A percentile compares a stretch with the other conserved stretches of the same genome.
These are phyloP conservation scores for Drosophila pachea DNA, from an alignment of 1,140 invertebrate species.

Conservation along the genomic window DNA sequence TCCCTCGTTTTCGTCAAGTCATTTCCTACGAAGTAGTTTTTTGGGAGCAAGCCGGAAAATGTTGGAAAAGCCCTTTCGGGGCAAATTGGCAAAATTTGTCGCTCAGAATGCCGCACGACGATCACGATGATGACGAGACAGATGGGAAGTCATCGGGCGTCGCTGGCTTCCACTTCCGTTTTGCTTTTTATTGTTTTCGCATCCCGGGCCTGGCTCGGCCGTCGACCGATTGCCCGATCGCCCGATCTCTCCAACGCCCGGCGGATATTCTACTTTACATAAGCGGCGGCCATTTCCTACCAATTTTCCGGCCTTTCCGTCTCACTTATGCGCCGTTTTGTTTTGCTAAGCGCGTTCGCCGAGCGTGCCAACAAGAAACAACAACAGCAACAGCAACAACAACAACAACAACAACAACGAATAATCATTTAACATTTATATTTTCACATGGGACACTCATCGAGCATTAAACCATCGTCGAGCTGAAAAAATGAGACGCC, in stretches of 20 bases:
- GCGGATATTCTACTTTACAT: conserved; percentile 76
- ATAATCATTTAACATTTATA: no score
- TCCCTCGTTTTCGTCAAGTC: conserved; percentile 53
- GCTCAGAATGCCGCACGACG: conserved; percentile 27
- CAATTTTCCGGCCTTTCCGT: conserved; percentile 56
- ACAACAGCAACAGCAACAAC: not conserved
- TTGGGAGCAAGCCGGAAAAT: conserved; percentile 46
- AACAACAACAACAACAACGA: not conserved
- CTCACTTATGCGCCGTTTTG: conserved; percentile 35
- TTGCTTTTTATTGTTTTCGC: conserved; percentile 68
- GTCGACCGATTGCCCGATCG: conserved; percentile 7
- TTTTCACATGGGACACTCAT: no score
- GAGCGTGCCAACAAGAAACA: not conserved
- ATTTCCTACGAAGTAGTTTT: conserved; percentile 57
- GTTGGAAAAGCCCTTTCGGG: conserved; percentile 37
- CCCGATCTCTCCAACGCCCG: no score
- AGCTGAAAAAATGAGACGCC: no score
- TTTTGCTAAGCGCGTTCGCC: conserved; percentile 47
- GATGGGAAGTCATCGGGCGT: conserved; percentile 31
- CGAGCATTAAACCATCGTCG: no score
- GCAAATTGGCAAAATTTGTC: conserved; percentile 64
- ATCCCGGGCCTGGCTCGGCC: conserved; percentile 52
- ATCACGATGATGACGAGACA: conserved; percentile 8
- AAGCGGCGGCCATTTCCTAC: conserved; percentile 66
- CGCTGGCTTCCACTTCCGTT: conserved; percentile 59